Evolutionary conservation across 1,140 invertebrate genomes (phyloP).

Genomic region (Macrosteles quadrilineatus): DNA sequence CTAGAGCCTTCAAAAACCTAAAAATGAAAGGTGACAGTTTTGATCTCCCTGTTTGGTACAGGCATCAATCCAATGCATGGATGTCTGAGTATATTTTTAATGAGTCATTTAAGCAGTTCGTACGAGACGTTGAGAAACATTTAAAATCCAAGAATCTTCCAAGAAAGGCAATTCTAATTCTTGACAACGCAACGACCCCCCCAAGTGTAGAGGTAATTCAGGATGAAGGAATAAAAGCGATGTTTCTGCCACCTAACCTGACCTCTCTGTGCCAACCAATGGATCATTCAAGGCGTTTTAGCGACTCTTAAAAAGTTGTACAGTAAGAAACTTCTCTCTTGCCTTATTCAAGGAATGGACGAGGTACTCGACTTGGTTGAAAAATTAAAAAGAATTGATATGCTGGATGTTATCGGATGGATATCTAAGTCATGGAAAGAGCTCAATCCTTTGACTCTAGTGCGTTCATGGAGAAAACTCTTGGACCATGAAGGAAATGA

Average conservation of each 20-base stretch:
- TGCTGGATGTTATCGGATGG: not conserved
- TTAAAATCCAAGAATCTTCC: too few species aligned
- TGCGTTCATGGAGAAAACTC: not conserved
- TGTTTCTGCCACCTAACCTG: not conserved
- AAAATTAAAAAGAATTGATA: not conserved
- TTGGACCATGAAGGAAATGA: not conserved
- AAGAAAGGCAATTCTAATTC: too few species aligned
- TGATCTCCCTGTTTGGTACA: slow-evolving; percentile 44
- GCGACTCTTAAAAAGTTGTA: not conserved
- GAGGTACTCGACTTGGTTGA: not conserved
- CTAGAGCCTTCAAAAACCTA: slow-evolving; percentile 42
- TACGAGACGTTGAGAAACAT: too few species aligned
- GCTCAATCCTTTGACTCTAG: slow-evolving; percentile 6
- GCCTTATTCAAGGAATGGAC: slow-evolving; percentile 4
- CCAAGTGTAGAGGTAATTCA: too few species aligned
- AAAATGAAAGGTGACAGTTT: slow-evolving; percentile 30
- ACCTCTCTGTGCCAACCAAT: not conserved
- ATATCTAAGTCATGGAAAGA: too few species aligned
- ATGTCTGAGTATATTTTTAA: slow-evolving; percentile 40
- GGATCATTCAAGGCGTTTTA: not conserved
- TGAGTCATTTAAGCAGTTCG: too few species aligned
- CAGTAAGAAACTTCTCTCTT: slow-evolving; percentile 2
- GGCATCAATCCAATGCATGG: slow-evolving; percentile 47
- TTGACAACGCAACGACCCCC: too few species aligned
- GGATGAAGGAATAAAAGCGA: not conserved